Conservation (phyloP, 2,113 vertebrate genomes). For the Cyphomyrus plagiostoma region DNA sequence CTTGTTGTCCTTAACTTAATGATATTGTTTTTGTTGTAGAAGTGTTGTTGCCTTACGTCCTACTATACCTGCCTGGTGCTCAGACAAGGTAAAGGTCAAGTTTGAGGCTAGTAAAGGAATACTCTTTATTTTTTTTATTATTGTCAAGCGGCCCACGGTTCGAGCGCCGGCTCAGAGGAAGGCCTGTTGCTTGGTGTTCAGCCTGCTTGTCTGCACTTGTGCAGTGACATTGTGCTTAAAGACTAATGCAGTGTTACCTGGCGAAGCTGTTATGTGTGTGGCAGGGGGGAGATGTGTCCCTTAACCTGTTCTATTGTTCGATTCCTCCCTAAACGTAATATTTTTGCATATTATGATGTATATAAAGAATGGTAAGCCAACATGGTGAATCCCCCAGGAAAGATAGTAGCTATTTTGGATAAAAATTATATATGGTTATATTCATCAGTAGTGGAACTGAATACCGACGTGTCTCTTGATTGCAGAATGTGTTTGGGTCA, state of each 20-base stretch:
- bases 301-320: neutral
- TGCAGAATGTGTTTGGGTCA: neutral
- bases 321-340: neutral
- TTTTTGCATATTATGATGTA: neutral
- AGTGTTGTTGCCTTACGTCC: neutral
- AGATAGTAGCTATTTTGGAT: neutral
- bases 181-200: neutral
- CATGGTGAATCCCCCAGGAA: neutral
- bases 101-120: neutral
- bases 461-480: neutral
- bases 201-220: neutral
- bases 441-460: neutral
- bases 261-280: neutral
- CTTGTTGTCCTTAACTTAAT: neutral
- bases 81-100: neutral
- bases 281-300: neutral
- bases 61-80: neutral
- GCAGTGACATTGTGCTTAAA: neutral
- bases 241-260: neutral
- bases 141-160: neutral
- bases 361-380: neutral
- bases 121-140: neutral
- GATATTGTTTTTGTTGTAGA: neutral
- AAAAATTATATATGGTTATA: neutral
- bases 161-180: neutral